Evolutionary conservation across 2,888 invertebrate genomes (phyloP).

Genomic region (Tipula unca): DNA sequence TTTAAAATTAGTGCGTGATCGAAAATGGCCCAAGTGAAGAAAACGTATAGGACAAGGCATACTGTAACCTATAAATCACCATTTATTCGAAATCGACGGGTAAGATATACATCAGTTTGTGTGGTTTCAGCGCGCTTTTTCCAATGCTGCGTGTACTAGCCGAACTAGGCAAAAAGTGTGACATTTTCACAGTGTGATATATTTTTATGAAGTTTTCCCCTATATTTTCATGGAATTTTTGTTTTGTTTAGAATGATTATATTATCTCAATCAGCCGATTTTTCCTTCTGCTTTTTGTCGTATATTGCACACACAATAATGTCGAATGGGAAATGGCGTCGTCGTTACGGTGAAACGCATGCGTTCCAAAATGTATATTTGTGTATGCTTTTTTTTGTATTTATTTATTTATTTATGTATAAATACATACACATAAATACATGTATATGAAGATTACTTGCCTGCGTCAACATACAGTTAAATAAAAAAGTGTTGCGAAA

Average conservation of each 20-base stretch:
- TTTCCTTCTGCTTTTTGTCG: constrained; percentile 20
- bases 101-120: constrained; percentile 28
- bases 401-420: background rate
- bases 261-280: constrained; percentile 25
- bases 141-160: background rate
- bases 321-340: background rate
- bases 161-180: background rate
- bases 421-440: background rate
- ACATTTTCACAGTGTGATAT: background rate
- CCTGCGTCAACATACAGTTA: constrained; percentile 20
- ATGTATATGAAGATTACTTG: background rate
- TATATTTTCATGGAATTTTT: background rate
- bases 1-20: background rate
- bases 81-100: constrained; percentile 37
- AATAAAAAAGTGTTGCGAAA: background rate
- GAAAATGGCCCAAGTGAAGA: constrained; percentile 31
- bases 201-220: background rate
- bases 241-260: background rate
- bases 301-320: background rate
- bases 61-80: constrained; percentile 29
- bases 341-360: background rate
- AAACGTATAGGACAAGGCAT: constrained; percentile 33
- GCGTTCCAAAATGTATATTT: background rate
- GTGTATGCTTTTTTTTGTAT: background rate
- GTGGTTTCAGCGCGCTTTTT: background rate